A percentile compares a stretch with the other conserved stretches of the same genome.
Conservation (phyloP, 2,888 invertebrate genomes). For the Hypena proboscidalis region DNA sequence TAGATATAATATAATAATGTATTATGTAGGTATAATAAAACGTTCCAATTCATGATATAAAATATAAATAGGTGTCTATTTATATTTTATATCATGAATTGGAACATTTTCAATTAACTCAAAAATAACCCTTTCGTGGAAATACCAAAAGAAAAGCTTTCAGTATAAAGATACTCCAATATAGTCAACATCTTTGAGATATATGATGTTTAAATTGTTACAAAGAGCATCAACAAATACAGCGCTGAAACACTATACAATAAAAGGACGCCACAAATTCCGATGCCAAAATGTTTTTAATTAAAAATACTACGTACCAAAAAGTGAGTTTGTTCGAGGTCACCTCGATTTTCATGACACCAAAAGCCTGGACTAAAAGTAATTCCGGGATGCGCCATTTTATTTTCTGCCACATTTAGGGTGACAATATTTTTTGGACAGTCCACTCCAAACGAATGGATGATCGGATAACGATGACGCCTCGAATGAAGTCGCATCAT, state of each 20-base stretch:
- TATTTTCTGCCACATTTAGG: slow-evolving; percentile 47
- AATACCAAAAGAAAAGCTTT: too few species aligned
- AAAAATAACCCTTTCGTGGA: too few species aligned
- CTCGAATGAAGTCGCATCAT: slow-evolving; percentile 19
- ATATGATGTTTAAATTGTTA: too few species aligned
- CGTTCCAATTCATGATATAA: too few species aligned
- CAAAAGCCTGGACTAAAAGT: slow-evolving; percentile 53
- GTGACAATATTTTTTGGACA: slow-evolving; percentile 32
- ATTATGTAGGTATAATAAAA: too few species aligned
- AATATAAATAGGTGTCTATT: too few species aligned
- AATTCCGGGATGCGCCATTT: slow-evolving; percentile 48
- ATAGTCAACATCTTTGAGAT: too few species aligned
- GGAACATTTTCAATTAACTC: too few species aligned
- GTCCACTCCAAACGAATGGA: slow-evolving; percentile 15
- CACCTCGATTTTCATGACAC: slow-evolving; percentile 56
- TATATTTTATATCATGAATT: too few species aligned
- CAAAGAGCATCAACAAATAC: slow-evolving; percentile 9
- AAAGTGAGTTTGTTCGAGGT: slow-evolving; percentile 49
- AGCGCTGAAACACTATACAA: slow-evolving; percentile 17
- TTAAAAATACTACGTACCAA: slow-evolving; percentile 56
- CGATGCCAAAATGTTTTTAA: slow-evolving; percentile 57
- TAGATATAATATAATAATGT: too few species aligned
- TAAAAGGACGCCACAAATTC: slow-evolving; percentile 40
- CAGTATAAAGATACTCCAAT: too few species aligned
- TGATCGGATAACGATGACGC: slow-evolving; percentile 33